These are phyloP conservation scores for Anoplolepis gracilipes DNA, from an alignment of 1,140 invertebrate genomes.

Conservation along the genomic window DNA sequence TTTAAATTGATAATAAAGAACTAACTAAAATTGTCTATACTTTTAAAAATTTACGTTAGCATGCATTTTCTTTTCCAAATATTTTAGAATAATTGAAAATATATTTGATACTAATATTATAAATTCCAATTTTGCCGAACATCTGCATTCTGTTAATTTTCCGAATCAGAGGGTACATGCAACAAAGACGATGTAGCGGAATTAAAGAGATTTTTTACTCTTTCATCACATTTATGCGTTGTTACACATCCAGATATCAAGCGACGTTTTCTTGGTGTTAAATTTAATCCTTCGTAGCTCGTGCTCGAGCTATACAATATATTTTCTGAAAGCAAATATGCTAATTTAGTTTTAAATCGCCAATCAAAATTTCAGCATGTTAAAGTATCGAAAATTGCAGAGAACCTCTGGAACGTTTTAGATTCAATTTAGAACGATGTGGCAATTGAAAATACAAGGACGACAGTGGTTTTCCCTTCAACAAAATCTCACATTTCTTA, in stretches of 20 bases:
- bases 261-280: not conserved
- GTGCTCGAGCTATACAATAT: not conserved
- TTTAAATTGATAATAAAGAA: constrained; percentile 6
- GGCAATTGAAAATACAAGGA: constrained; percentile 49
- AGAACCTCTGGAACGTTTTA: constrained; percentile 38
- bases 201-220: constrained; percentile 11
- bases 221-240: not conserved
- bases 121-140: not conserved
- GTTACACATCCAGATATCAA: not conserved
- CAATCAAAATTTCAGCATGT: not conserved
- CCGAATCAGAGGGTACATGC: not conserved
- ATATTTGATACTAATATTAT: not conserved
- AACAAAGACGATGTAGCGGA: not conserved
- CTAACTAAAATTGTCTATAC: not conserved
- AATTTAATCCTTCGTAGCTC: constrained; percentile 10
- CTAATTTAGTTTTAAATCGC: not conserved
- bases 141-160: not conserved
- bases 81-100: not conserved
- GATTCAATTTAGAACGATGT: not conserved
- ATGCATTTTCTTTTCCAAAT: not conserved
- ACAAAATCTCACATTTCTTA: not conserved
- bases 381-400: not conserved
- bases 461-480: not conserved
- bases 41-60: not conserved
- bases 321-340: not conserved